Evolutionary conservation across 2,888 invertebrate genomes (phyloP), one percentile per base, ranked within the genome.

Genomic region (Carabus problematicus): DNA sequence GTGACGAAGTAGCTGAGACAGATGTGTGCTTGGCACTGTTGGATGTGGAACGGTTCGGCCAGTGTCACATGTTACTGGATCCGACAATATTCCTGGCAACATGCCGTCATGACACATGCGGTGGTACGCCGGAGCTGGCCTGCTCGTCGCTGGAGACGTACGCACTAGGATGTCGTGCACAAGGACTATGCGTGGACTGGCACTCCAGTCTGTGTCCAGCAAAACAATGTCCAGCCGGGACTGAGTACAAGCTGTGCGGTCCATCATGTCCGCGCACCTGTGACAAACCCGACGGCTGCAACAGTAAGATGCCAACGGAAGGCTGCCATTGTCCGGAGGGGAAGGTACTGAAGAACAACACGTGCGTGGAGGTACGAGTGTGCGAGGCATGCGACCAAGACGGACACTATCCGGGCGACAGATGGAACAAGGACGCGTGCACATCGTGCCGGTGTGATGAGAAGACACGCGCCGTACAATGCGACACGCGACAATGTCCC

Each of bases 281-380:
- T 75, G 89, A 89, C 7, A 87, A 85, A 74, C 73, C 77, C 1
- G 79, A 78, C 70, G 75, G 29, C 56, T 79, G 78, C 56, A 47
- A 8, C 1, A 64, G 70, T 29, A 72, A 73, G 40, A 71, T 75
- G n/a, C 77, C 80, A 0, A 85, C 86, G 0, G 95, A 94, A 76
- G 95, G 94, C 1, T 96, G 96, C 80, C 93, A 91, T 85, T 96
- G 96, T 81, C 91, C 94, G 0, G 82, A 86, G 60, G 91, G 90
- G 70, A 68, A 73, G 55, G 70, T 75, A 8, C 14, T 73, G 47
- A 70, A 64, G 41, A 70, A 64, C 16, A 45, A 58, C 19, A 56
- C 43, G 62, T 96, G 95, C 76, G 87, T 95, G 0, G 83, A 86
- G 8, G 86, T 87, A 42, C 82, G 82, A 52, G 84, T 88, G 74